phyloP scores from a whole-genome alignment of 2,113 vertebrate species.

The Polypterus senegalus region DNA sequence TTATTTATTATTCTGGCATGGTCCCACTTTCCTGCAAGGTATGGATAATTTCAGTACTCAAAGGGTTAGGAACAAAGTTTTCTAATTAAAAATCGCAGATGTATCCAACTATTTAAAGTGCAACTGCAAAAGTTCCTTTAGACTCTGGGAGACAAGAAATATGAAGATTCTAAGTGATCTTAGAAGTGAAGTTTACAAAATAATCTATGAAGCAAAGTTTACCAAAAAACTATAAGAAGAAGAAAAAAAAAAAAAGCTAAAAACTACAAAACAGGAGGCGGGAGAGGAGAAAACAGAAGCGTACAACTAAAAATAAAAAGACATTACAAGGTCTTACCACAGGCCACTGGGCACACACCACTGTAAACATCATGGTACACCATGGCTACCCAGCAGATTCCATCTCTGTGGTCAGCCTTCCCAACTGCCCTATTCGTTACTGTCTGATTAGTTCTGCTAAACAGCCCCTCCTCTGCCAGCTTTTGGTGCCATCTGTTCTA shows the following conservation, averaged over 20 bases:
- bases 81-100: conserved; percentile 16
- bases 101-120: not conserved
- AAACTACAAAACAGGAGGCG: too few species aligned
- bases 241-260: conserved; percentile 20
- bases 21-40: conserved; percentile 8
- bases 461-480: conserved; percentile 98
- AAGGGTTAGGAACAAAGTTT: conserved; percentile 11
- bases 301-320: conserved; percentile 41
- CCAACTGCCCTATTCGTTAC: conserved; percentile 99
- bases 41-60: conserved; percentile 10
- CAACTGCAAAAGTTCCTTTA: too few species aligned
- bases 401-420: conserved; percentile 89
- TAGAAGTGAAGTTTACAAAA: not conserved
- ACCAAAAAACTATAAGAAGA: not conserved
- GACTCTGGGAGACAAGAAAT: not conserved
- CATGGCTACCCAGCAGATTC: conserved; percentile 54
- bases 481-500: conserved; percentile 95
- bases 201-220: not conserved
- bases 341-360: conserved; percentile 78
- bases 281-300: too few species aligned
- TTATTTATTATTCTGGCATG: conserved; percentile 18
- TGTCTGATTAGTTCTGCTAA: conserved; percentile 99
- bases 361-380: conserved; percentile 86
- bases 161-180: not conserved
- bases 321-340: conserved; percentile 74